phyloP scores from a whole-genome alignment of 1,140 invertebrate genomes.

The Lucilia sericata region DNA sequence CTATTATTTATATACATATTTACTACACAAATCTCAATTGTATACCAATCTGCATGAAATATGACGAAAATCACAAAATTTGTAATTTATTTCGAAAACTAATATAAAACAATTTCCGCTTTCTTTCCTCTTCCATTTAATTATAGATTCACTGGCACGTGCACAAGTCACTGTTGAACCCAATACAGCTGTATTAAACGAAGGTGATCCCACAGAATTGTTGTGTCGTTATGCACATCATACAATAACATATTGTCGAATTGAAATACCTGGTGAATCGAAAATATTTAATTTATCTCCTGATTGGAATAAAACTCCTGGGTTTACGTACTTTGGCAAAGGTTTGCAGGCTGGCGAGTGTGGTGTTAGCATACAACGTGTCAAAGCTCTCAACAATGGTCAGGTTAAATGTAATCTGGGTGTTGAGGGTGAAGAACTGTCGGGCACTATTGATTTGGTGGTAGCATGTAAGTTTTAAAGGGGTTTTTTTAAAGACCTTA shows the following conservation, averaged over 20 bases:
- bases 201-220: constrained; percentile 68
- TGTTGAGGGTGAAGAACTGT: constrained; percentile 69
- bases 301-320: constrained; percentile 62
- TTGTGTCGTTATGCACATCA: constrained; percentile 67
- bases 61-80: neutral
- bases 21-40: too few species aligned
- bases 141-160: constrained; percentile 61
- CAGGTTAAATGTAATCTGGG: constrained; percentile 74
- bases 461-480: constrained; percentile 77
- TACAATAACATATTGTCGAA: constrained; percentile 68
- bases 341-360: constrained; percentile 75
- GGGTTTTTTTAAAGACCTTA: neutral
- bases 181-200: constrained; percentile 61
- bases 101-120: constrained; percentile 27
- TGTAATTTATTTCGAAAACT: neutral
- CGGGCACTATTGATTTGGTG: constrained; percentile 73
- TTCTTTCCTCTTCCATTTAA: constrained; percentile 16
- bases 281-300: constrained; percentile 61
- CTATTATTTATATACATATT: too few species aligned
- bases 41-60: neutral
- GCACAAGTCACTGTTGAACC: constrained; percentile 64
- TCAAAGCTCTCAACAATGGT: constrained; percentile 76
- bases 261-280: constrained; percentile 69
- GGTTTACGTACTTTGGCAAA: constrained; percentile 70
- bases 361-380: constrained; percentile 74